phyloP scores from a whole-genome alignment of 2,888 invertebrate species.

The Resseliella maxima region DNA sequence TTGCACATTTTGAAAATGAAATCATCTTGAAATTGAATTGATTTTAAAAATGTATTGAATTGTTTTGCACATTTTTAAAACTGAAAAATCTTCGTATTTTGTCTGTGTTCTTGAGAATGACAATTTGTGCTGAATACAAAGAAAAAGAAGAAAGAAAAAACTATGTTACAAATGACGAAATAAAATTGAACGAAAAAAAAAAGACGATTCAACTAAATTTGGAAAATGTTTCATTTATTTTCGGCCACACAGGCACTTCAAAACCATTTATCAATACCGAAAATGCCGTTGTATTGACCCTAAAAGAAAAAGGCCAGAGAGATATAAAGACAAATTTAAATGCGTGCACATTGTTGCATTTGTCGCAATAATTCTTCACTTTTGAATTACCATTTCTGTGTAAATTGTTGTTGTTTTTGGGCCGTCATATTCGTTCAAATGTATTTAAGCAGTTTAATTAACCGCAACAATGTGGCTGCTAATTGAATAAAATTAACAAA shows the following conservation, averaged over 20 bases:
- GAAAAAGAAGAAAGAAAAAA: no score
- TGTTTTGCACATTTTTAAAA: no score
- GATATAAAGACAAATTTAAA: not conserved
- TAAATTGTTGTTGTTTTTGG: not conserved
- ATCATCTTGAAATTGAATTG: no score
- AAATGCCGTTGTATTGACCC: not conserved
- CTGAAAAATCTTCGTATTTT: no score
- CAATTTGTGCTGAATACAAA: no score
- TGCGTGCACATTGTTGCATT: not conserved
- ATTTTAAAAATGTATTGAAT: no score
- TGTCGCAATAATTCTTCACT: no score
- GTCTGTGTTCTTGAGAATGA: no score
- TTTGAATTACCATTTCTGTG: not conserved
- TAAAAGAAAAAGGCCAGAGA: not conserved
- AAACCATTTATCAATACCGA: not conserved
- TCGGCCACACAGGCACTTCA: not conserved
- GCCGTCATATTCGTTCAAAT: not conserved
- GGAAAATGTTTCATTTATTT: not conserved
- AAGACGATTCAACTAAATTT: no score
- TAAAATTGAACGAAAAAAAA: no score
- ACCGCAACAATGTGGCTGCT: conserved; percentile 41
- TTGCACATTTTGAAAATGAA: no score
- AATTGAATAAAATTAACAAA: conserved; percentile 35
- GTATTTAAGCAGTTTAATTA: not conserved
- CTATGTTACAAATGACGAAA: no score